These are phyloP conservation scores for Sebastes schlegelii DNA, from an alignment of 2,113 vertebrate species.

Conservation along the genomic window DNA sequence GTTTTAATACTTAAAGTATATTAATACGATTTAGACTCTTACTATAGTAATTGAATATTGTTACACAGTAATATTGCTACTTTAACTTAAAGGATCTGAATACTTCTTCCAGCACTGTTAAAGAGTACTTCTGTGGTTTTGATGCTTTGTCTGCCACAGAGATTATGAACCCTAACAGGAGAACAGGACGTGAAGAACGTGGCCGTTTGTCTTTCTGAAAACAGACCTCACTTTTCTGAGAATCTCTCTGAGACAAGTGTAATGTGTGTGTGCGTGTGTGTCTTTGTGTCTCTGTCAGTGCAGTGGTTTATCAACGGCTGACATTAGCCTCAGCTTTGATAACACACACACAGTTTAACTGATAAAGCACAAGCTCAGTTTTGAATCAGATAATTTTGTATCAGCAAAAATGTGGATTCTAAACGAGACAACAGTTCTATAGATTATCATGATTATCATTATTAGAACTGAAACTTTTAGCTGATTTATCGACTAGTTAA, in stretches of 20 bases:
- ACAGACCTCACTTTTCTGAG: conserved; percentile 56
- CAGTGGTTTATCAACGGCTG: conserved; percentile 59
- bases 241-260: conserved; percentile 14
- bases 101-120: too few relatives aligned
- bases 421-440: neutral
- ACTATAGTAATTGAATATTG: neutral
- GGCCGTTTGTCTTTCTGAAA: conserved; percentile 48
- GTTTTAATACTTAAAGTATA: neutral
- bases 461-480: neutral
- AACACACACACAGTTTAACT: conserved; percentile 20
- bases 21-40: neutral
- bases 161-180: neutral
- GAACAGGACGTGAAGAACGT: neutral
- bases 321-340: conserved; percentile 56
- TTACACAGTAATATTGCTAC: neutral
- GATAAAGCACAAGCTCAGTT: conserved; percentile 2
- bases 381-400: conserved; percentile 21
- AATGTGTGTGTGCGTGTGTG: neutral
- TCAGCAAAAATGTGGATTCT: neutral
- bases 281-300: conserved; percentile 8
- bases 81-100: neutral
- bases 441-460: neutral
- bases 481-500: neutral
- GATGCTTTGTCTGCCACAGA: neutral
- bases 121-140: neutral